phyloP scores from a whole-genome alignment of 2,888 invertebrate species.

The Galeopsomyia nigrocyanea region DNA sequence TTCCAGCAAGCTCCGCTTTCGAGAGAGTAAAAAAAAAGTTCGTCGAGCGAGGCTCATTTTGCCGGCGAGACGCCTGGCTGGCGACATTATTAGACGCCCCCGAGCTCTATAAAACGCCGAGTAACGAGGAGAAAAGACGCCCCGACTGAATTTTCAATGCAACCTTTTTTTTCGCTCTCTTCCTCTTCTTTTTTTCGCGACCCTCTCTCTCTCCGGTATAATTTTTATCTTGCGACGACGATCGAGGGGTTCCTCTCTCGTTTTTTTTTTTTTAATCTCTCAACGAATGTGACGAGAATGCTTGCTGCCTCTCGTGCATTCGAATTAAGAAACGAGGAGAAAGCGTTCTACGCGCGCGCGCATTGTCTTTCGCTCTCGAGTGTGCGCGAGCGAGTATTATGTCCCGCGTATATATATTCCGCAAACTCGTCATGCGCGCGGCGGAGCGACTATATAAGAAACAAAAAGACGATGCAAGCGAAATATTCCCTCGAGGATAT shows the following conservation, averaged over 20 bases:
- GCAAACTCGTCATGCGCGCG: too few species aligned
- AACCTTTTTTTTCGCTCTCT: neutral
- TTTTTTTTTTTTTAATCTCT: slow-evolving; percentile 1
- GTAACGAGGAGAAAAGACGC: slow-evolving; percentile 62
- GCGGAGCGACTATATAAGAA: too few species aligned
- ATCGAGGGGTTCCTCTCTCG: neutral
- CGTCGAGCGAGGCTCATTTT: slow-evolving; percentile 67
- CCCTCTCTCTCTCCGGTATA: neutral
- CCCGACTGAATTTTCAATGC: slow-evolving; percentile 41
- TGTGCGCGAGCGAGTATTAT: neutral
- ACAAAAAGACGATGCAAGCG: neutral
- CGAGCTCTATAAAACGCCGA: slow-evolving; percentile 56
- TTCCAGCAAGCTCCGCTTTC: too few species aligned
- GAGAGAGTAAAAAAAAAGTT: slow-evolving; percentile 44
- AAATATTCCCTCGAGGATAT: neutral
- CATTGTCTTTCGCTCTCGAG: too few species aligned
- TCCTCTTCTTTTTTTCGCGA: neutral
- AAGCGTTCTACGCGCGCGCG: too few species aligned
- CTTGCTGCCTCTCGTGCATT: slow-evolving; percentile 8
- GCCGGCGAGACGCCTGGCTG: slow-evolving; percentile 67
- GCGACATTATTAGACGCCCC: slow-evolving; percentile 69
- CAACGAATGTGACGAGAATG: slow-evolving; percentile 4
- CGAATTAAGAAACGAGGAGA: neutral
- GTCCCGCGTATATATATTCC: too few species aligned
- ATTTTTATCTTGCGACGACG: neutral